A percentile compares a stretch with the other conserved stretches of the same genome.
phyloP scores from a whole-genome alignment of 2,797 vertebrate species.

The Danio tinwini region DNA sequence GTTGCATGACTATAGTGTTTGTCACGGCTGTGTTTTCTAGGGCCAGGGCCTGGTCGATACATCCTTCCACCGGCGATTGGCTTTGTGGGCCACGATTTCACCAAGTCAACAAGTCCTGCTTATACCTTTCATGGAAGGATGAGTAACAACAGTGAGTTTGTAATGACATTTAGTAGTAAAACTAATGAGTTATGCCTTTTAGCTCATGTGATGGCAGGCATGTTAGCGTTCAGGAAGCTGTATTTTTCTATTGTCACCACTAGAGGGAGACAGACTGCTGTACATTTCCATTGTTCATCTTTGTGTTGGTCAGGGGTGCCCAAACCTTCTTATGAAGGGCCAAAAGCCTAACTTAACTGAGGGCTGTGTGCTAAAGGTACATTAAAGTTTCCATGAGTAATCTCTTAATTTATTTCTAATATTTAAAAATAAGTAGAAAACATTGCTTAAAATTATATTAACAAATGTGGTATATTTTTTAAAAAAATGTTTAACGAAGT shows the following conservation, averaged over 20 bases:
- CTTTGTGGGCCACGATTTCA: constrained; percentile 83
- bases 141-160: constrained; percentile 75
- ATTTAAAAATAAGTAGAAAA: too few species aligned
- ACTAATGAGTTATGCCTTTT: not conserved
- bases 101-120: constrained; percentile 78
- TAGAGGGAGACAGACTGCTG: constrained; percentile 18
- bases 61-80: constrained; percentile 83
- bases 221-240: not conserved
- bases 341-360: too few species aligned
- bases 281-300: not conserved
- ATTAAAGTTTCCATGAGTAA: too few species aligned
- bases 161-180: not conserved
- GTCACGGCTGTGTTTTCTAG: constrained; percentile 62
- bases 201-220: not conserved
- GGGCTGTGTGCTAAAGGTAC: too few species aligned
- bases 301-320: not conserved
- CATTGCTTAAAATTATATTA: too few species aligned
- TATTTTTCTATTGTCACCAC: not conserved
- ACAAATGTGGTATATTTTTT: too few species aligned
- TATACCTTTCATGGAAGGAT: constrained; percentile 80
- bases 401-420: too few species aligned
- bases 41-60: constrained; percentile 83
- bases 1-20: constrained; percentile 6
- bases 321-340: too few species aligned
- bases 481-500: too few species aligned